Conservation (phyloP, 2,888 invertebrate genomes). For the Zaprionus bogoriensis region DNA sequence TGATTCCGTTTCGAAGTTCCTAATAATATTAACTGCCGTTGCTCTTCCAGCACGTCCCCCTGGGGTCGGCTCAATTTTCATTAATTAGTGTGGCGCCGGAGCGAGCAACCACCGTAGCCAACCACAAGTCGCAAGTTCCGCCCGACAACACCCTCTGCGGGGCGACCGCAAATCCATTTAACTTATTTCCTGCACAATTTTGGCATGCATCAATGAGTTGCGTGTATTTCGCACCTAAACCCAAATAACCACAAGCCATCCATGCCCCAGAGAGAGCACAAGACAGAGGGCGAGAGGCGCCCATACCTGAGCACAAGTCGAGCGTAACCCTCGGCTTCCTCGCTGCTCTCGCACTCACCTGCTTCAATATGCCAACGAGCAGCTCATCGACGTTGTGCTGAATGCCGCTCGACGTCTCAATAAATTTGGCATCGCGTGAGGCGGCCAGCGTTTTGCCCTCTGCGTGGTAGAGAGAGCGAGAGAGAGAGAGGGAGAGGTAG, state of each 20-base stretch:
- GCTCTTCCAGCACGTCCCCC: neutral
- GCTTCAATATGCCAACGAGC: constrained; percentile 95
- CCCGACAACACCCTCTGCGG: constrained; percentile 1
- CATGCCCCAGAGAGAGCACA: neutral
- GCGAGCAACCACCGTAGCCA: neutral
- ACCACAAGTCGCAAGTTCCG: neutral
- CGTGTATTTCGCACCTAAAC: constrained; percentile 70
- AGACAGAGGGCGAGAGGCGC: neutral
- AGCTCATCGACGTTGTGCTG: constrained; percentile 98
- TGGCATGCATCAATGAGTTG: constrained; percentile 68
- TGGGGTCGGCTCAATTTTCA: constrained; percentile 51
- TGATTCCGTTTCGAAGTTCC: neutral
- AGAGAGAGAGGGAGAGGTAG: neutral
- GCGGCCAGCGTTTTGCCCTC: constrained; percentile 96
- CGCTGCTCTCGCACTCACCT: constrained; percentile 82
- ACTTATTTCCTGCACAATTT: constrained; percentile 69
- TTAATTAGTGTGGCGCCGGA: constrained; percentile 59
- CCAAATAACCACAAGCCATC: constrained; percentile 37
- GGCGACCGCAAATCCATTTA: constrained; percentile 62
- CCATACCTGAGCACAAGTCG: constrained; percentile 1
- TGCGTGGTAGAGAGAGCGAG: constrained; percentile 80
- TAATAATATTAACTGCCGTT: constrained; percentile 29
- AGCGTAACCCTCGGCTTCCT: constrained; percentile 10
- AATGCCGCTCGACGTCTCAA: constrained; percentile 97
- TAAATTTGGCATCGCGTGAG: constrained; percentile 95